These are phyloP conservation scores for Nephrotoma appendiculata DNA, from an alignment of 2,888 invertebrate species.

Conservation along the genomic window DNA sequence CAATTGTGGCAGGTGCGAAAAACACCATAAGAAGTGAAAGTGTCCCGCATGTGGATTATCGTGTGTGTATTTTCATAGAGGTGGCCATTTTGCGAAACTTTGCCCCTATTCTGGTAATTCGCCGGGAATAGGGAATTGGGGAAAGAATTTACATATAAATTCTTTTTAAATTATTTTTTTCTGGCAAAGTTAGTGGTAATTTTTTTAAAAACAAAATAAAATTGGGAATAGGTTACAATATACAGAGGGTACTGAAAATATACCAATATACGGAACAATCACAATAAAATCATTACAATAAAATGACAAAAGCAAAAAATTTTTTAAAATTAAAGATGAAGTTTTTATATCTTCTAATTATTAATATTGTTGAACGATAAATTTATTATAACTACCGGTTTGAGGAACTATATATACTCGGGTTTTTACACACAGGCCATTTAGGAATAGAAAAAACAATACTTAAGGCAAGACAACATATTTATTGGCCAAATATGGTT, in stretches of 20 bases:
- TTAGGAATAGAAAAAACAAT: constrained; percentile 6
- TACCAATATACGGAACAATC: too few species aligned
- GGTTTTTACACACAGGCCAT: constrained; percentile 1
- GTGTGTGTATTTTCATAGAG: not conserved
- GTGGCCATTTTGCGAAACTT: too few species aligned
- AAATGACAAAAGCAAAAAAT: too few species aligned
- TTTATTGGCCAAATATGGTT: constrained; percentile 6
- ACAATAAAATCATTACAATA: too few species aligned
- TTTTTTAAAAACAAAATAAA: too few species aligned
- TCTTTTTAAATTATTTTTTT: too few species aligned
- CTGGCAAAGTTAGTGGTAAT: too few species aligned
- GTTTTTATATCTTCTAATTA: not conserved
- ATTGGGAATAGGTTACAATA: too few species aligned
- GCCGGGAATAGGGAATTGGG: too few species aligned
- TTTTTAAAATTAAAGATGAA: constrained; percentile 8
- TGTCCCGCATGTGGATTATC: not conserved
- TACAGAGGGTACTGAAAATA: too few species aligned
- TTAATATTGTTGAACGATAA: not conserved
- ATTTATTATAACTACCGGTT: not conserved
- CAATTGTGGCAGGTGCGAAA: not conserved
- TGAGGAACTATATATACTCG: not conserved
- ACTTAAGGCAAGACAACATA: not conserved
- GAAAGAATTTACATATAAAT: too few species aligned
- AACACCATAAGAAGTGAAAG: not conserved
- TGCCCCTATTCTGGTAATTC: too few species aligned